A percentile compares a stretch with the other conserved stretches of the same genome.
These are phyloP conservation scores for Synanthedon andrenaeformis DNA, from an alignment of 2,888 invertebrate species.

Conservation along the genomic window DNA sequence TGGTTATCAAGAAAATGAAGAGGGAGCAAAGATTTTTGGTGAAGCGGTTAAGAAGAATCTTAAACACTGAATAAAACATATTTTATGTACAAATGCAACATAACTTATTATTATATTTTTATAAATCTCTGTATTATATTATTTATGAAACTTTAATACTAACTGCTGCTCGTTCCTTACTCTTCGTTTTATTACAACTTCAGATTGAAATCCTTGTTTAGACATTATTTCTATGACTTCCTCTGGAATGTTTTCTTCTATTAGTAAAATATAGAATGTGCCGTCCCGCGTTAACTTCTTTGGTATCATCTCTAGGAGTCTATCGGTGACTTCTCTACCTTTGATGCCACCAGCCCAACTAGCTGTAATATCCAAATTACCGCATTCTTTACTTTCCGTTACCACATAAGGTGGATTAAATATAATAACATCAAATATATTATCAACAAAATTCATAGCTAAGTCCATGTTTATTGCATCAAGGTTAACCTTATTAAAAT, in stretches of 20 bases:
- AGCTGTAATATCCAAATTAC: slow-evolving; percentile 62
- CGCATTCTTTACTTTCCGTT: slow-evolving; percentile 81
- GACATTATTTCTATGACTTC: slow-evolving; percentile 75
- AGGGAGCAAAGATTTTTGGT: slow-evolving; percentile 70
- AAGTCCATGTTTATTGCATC: slow-evolving; percentile 78
- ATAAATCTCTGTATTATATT: slow-evolving; percentile 16
- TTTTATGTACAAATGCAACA: slow-evolving; percentile 3
- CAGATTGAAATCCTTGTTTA: slow-evolving; percentile 68
- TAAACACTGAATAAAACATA: slow-evolving; percentile 10
- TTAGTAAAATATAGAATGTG: slow-evolving; percentile 86
- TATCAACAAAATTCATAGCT: slow-evolving; percentile 61
- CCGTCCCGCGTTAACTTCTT: slow-evolving; percentile 79
- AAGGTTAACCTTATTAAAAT: slow-evolving; percentile 73
- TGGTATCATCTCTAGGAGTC: slow-evolving; percentile 77
- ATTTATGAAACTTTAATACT: slow-evolving; percentile 75
- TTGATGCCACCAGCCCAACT: slow-evolving; percentile 85
- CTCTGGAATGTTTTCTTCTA: slow-evolving; percentile 88
- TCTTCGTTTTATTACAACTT: slow-evolving; percentile 77
- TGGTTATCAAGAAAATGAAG: slow-evolving; percentile 70
- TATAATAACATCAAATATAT: slow-evolving; percentile 85
- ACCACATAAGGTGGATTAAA: slow-evolving; percentile 99
- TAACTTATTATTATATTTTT: slow-evolving; percentile 3
- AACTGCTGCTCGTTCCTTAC: slow-evolving; percentile 89
- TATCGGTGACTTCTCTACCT: slow-evolving; percentile 82
- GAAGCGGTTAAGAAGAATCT: slow-evolving; percentile 68